Base-by-base conservation (phyloP, 2,888 invertebrate genomes). In the Chrysotoxum bicinctum region DNA sequence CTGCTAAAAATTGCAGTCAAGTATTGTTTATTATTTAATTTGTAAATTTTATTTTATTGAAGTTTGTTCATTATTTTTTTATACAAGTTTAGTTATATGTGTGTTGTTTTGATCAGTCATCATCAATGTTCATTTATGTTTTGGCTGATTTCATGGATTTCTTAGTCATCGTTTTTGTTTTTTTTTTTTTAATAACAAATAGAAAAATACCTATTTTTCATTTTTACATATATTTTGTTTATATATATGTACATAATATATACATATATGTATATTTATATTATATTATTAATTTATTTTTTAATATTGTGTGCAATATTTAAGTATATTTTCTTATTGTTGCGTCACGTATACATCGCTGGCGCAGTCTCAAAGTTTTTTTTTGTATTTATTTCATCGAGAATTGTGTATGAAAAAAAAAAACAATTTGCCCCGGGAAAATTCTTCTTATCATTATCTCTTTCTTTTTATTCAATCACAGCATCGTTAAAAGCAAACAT, bases 301-400 rank as follows among this genome's bases (percentile, higher is more conserved):
- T 62, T 84, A 68, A 73, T 83, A 74, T 75, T 75, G 75, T 78
- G 78, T 87, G 82, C 82, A 82, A 75, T 72, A 40, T 45, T 79
- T 75, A 78, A 80, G 66, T 80, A 45, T 80, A 68, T 58, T 58
- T 83, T 79, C 40, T 87, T 78, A 86, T 86, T 82, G 77, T 86
- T 81, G 81, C 86, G 82, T 81, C 85, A 85, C 80, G 81, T 85
- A 85, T 81, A 85, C 85, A 80, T 85, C 85, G 85, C 85, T 80
- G 85, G 85, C 85, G 85, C 85, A 85, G 85, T 85, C 85, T 85
- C 85, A 80, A 85, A 77, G 48, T 79, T 69, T 37, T 52, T 73
- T 73, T 35, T 69, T 48, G 32, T 54, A 50, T 30, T 56, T 64
- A 62, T 68, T 68, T 62, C 35, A 66, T 50, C 21, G 66, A 77